Evolutionary conservation across 2,113 vertebrate genomes (phyloP).

Genomic region (Naja naja): DNA sequence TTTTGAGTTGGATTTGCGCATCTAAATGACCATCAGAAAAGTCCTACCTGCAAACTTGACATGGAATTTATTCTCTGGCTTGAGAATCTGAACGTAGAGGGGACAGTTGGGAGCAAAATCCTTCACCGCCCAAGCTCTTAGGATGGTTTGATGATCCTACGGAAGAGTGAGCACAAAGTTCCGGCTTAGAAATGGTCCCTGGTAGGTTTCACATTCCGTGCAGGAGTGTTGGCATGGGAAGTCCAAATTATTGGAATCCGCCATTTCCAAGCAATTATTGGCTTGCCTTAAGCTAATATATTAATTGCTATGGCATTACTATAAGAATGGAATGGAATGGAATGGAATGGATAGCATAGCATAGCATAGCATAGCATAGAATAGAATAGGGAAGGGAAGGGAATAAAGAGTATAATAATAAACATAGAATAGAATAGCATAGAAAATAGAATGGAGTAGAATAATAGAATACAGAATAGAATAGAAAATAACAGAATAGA

Average conservation of each 20-base stretch:
- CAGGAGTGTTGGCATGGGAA: background rate
- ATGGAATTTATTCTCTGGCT: slow-evolving; percentile 84
- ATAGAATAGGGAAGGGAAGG: too few species aligned
- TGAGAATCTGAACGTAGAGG: slow-evolving; percentile 84
- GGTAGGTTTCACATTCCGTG: background rate
- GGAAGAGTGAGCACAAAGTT: background rate
- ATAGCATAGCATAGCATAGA: too few species aligned
- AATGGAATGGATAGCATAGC: too few species aligned
- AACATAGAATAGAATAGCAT: too few species aligned
- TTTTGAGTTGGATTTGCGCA: background rate
- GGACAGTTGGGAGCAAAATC: slow-evolving; percentile 84
- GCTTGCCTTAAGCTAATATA: background rate
- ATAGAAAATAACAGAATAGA: too few species aligned
- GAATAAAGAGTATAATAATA: too few species aligned
- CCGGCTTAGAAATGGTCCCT: background rate
- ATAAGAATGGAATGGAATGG: too few species aligned
- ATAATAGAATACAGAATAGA: too few species aligned
- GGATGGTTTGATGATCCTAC: slow-evolving; percentile 85
- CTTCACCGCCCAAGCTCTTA: slow-evolving; percentile 85
- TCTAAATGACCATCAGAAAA: background rate
- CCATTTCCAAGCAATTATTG: background rate
- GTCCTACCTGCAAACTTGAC: slow-evolving; percentile 82
- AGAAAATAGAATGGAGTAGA: too few species aligned
- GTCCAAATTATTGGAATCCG: background rate
- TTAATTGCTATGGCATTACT: background rate